These are phyloP conservation scores for Chloromyia formosa DNA, from an alignment of 2,888 invertebrate genomes.

Conservation along the genomic window DNA sequence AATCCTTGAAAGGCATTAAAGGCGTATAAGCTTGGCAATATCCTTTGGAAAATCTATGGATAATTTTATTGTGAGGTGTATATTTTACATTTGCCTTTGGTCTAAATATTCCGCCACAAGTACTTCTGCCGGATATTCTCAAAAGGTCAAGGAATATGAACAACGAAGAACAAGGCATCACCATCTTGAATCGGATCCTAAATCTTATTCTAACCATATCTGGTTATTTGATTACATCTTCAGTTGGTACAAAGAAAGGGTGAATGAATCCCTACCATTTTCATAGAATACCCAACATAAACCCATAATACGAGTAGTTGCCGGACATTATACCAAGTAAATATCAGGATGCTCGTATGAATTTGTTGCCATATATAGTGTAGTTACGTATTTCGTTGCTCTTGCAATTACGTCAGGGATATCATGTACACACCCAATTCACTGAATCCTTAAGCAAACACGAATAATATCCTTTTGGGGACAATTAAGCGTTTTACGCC, in stretches of 20 bases:
- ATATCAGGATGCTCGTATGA: not conserved
- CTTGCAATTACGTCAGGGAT: slow-evolving; percentile 38
- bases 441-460: slow-evolving; percentile 13
- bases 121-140: too few species aligned
- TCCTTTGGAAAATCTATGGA: too few species aligned
- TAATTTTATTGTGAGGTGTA: too few species aligned
- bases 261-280: not conserved
- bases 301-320: not conserved
- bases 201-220: slow-evolving; percentile 14
- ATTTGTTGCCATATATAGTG: not conserved
- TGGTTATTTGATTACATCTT: slow-evolving; percentile 35
- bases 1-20: too few species aligned
- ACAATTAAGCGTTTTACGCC: slow-evolving; percentile 41
- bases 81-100: too few species aligned
- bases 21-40: too few species aligned
- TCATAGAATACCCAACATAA: not conserved
- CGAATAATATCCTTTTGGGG: slow-evolving; percentile 33
- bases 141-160: slow-evolving; percentile 18
- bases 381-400: not conserved
- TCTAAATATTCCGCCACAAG: too few species aligned
- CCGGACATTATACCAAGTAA: too few species aligned
- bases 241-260: slow-evolving; percentile 9
- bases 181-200: slow-evolving; percentile 14
- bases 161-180: slow-evolving; percentile 16
- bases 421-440: slow-evolving; percentile 39